Evolutionary conservation across 2,113 vertebrate species (phyloP), one percentile per base, ranked within the genome.

Genomic region (Oryzias woworae): DNA sequence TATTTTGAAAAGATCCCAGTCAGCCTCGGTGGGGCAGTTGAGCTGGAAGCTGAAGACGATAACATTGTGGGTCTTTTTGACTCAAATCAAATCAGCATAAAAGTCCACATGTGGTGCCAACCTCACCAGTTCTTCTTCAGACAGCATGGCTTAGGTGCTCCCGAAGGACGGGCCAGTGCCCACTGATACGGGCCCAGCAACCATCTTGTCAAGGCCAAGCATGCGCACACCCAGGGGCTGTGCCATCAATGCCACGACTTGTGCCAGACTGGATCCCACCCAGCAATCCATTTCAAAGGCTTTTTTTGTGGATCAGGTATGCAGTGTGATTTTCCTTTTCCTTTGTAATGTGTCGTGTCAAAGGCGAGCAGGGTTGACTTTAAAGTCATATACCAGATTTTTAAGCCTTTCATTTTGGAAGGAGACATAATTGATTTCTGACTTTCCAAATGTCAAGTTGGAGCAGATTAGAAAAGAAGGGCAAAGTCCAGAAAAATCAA

Each of bases 261-360:
- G 88, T 88, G 89, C 91, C 92, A 92, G 88, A 73, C 89, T 92
- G 91, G 90, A 92, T 86, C 79, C 73, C 71, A 80, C 85, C 91
- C 90, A 91, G 90, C 85, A 89, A 89, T 89, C 85, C 88, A 86
- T 90, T 93, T 93, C 86, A 92, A 93, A 92, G 89, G 80, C 59
- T 81, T 82, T 88, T 88, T 75, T 87, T 85, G 87, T 86, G 88
- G 89, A 92, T 92, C 88, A 91, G 91, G 91, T 92, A 93, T 92
- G 88, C 82, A 75, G 88, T 90, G 89, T 88, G 90, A 92, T 92
- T 91, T 91, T 76, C 75, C 75, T 89, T 88, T 90, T 82, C 82
- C 90, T 92, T 92, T 92, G 91, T 92, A 92, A 92, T 82, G 86
- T 24, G 77, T 84, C 77, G 72, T 86, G 88, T 91, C 88, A 92